A percentile compares a stretch with the other conserved stretches of the same genome.
These are phyloP conservation scores for Scomberomorus guttatus DNA, from an alignment of 2,797 vertebrate species.

Conservation along the genomic window DNA sequence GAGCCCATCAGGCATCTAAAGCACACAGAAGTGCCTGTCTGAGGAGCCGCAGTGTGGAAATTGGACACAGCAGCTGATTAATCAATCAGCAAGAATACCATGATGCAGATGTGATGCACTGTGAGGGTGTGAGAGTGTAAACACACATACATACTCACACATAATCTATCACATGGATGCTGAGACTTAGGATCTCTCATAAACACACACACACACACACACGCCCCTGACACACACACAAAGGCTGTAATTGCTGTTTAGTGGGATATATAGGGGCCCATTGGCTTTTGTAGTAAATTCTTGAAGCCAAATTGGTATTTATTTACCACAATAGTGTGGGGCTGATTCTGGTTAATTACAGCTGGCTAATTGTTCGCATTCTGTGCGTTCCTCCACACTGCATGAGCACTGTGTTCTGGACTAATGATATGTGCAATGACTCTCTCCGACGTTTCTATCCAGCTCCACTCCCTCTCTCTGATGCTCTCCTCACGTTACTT, in stretches of 20 bases:
- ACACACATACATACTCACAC: conserved; percentile 37
- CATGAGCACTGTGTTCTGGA: conserved; percentile 70
- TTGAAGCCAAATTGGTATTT: conserved; percentile 79
- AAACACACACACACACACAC: conserved; percentile 38
- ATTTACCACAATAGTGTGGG: conserved; percentile 78
- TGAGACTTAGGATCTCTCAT: conserved; percentile 39
- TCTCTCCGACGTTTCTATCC: conserved; percentile 25
- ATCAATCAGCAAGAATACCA: conserved; percentile 66
- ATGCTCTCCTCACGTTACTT: not conserved
- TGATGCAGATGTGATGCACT: conserved; percentile 41
- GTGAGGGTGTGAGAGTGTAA: conserved; percentile 32
- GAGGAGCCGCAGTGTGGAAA: conserved; percentile 42
- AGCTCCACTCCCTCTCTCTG: conserved; percentile 12
- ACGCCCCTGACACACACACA: conserved; percentile 57
- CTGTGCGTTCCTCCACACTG: conserved; percentile 70
- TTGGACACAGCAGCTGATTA: conserved; percentile 61
- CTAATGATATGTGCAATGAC: conserved; percentile 72
- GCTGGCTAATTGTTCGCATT: conserved; percentile 76
- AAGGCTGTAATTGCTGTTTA: conserved; percentile 74
- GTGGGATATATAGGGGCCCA: conserved; percentile 71
- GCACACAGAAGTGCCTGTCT: conserved; percentile 58
- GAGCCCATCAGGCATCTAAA: conserved; percentile 62
- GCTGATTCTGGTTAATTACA: conserved; percentile 79
- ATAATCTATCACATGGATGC: conserved; percentile 40
- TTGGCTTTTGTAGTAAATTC: conserved; percentile 76